Conservation (phyloP, 2,888 invertebrate species). For the Cecidostiba fungosa region DNA sequence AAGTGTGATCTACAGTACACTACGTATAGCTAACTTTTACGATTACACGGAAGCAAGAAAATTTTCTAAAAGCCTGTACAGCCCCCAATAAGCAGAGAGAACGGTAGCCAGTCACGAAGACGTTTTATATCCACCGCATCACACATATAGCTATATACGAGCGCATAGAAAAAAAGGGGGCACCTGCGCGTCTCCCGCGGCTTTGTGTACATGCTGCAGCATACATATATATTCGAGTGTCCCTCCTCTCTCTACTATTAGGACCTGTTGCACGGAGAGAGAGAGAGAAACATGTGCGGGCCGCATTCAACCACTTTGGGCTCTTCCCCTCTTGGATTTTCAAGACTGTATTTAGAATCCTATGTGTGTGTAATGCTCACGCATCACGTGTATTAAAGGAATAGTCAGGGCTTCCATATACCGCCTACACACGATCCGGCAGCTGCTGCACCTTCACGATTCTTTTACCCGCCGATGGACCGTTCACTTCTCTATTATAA, state of each 20-base stretch:
- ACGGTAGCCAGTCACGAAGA: not conserved
- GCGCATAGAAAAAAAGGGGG: conserved; percentile 34
- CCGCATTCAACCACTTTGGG: conserved; percentile 21
- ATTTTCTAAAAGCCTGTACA: not conserved
- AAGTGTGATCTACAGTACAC: too few relatives aligned
- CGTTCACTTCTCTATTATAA: not conserved
- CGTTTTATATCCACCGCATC: not conserved
- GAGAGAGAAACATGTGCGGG: conserved; percentile 11
- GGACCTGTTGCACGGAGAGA: conserved; percentile 47
- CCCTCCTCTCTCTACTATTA: conserved; percentile 2
- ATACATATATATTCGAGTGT: not conserved
- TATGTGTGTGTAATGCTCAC: not conserved
- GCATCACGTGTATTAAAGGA: not conserved
- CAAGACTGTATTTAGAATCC: not conserved
- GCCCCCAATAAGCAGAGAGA: not conserved
- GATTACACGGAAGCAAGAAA: not conserved
- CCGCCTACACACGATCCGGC: not conserved
- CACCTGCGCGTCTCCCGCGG: conserved; percentile 34
- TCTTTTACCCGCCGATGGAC: conserved; percentile 21
- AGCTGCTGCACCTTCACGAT: conserved; percentile 11
- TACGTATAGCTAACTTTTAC: not conserved
- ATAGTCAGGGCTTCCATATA: not conserved
- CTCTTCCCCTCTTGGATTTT: not conserved
- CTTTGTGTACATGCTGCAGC: not conserved
- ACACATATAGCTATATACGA: not conserved